phyloP scores from a whole-genome alignment of 2,113 vertebrate species.

The Cichladusa arquata region DNA sequence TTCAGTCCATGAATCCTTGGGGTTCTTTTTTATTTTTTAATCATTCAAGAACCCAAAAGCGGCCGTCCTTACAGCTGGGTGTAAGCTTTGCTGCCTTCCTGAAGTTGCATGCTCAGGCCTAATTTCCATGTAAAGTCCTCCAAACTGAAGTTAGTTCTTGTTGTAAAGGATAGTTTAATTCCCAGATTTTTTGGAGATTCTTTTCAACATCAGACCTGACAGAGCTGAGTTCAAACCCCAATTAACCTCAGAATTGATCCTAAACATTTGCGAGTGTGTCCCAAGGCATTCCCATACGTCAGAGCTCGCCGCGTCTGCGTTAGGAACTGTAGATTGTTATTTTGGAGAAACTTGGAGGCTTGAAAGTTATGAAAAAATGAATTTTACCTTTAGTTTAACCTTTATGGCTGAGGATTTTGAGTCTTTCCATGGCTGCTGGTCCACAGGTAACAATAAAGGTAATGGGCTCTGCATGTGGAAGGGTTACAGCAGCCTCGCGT shows the following conservation, averaged over 20 bases:
- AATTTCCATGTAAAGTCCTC: neutral
- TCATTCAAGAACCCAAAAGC: neutral
- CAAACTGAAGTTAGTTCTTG: neutral
- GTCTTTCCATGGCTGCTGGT: neutral
- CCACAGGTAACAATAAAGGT: neutral
- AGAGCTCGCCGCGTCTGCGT: rapidly evolving
- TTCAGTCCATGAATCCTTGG: neutral
- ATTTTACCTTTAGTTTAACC: neutral
- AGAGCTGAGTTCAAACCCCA: neutral
- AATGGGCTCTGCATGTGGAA: neutral
- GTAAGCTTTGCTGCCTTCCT: neutral
- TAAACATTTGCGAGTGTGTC: neutral
- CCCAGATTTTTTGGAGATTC: neutral
- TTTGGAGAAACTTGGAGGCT: neutral
- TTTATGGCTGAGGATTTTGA: neutral
- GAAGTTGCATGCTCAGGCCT: neutral
- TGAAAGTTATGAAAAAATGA: neutral
- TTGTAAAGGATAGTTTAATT: neutral
- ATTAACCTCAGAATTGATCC: neutral
- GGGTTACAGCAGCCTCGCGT: neutral
- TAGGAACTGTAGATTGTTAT: rapidly evolving
- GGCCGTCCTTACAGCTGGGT: rapidly evolving
- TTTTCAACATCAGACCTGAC: neutral
- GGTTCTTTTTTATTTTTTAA: neutral
- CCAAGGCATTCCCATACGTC: rapidly evolving